A percentile compares a stretch with the other conserved stretches of the same genome.
phyloP scores from a whole-genome alignment of 2,888 invertebrate genomes.

The Drosophila glabriapex region DNA sequence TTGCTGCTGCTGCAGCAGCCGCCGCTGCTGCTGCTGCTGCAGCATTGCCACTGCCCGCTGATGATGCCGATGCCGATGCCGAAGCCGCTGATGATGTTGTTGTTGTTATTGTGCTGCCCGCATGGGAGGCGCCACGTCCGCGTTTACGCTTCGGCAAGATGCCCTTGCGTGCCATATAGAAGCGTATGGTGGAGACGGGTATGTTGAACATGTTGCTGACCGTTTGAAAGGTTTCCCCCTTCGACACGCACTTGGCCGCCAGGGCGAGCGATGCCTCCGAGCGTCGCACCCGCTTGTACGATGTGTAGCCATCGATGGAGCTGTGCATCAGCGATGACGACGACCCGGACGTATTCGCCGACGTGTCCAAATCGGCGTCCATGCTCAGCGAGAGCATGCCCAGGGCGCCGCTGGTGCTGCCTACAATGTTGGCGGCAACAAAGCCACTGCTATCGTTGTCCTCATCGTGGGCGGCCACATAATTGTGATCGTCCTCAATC shows the following conservation, averaged over 20 bases:
- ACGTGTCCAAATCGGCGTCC: slow-evolving; percentile 79
- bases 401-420: slow-evolving; percentile 10
- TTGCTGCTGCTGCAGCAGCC: slow-evolving; percentile 51
- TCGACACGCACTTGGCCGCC: slow-evolving; percentile 94
- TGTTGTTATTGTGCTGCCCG: slow-evolving; percentile 66
- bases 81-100: slow-evolving; percentile 32
- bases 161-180: slow-evolving; percentile 95
- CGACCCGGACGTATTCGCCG: slow-evolving; percentile 62
- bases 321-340: slow-evolving; percentile 58
- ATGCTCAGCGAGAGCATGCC: slow-evolving; percentile 60
- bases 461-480: slow-evolving; percentile 82
- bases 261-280: slow-evolving; percentile 92
- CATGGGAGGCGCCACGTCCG: slow-evolving; percentile 88
- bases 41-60: slow-evolving; percentile 15
- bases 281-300: slow-evolving; percentile 88
- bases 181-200: slow-evolving; percentile 94
- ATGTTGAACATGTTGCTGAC: slow-evolving; percentile 95
- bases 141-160: slow-evolving; percentile 92
- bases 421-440: slow-evolving; percentile 2
- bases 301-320: slow-evolving; percentile 70
- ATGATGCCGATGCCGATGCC: slow-evolving; percentile 6
- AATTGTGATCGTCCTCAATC: slow-evolving; percentile 82
- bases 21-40: slow-evolving; percentile 39
- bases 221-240: slow-evolving; percentile 94
- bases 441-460: slow-evolving; percentile 79